Percentiles rank a stretch among this genome's conserved stretches.
Evolutionary conservation across 1,140 invertebrate species (phyloP).

Genomic region (Aleiodes sp.): DNA sequence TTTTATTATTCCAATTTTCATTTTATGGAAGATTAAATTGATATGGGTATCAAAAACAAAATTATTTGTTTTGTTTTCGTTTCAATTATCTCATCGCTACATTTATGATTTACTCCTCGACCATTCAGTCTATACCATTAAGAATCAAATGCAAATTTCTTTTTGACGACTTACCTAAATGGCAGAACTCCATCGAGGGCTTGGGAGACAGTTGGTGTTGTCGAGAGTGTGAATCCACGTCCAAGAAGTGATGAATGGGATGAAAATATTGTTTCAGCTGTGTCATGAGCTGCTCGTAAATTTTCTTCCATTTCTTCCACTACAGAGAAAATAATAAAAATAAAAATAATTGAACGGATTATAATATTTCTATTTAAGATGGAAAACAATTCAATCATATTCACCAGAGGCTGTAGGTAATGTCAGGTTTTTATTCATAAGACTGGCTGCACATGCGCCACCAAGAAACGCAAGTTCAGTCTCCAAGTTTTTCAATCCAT

Average conservation of each 20-base stretch:
- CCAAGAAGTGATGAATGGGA: conserved; percentile 80
- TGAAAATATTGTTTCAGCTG: conserved; percentile 76
- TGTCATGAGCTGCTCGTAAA: conserved; percentile 76
- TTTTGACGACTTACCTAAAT: conserved; percentile 75
- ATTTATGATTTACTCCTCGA: too few relatives aligned
- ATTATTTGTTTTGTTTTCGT: too few relatives aligned
- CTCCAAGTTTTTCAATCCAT: conserved; percentile 82
- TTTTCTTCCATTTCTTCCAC: conserved; percentile 82
- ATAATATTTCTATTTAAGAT: conserved; percentile 29
- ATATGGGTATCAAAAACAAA: too few relatives aligned
- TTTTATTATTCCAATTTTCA: too few relatives aligned
- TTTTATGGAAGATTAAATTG: too few relatives aligned
- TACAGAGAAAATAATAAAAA: conserved; percentile 40
- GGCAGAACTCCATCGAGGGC: conserved; percentile 90
- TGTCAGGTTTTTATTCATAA: conserved; percentile 86
- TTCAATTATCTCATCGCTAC: too few relatives aligned
- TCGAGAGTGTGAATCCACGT: conserved; percentile 90
- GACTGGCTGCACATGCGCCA: conserved; percentile 87
- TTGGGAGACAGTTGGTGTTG: conserved; percentile 87
- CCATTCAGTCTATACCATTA: too few relatives aligned
- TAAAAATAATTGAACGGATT: conserved; percentile 32
- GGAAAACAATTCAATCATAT: conserved; percentile 36
- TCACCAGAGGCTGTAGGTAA: conserved; percentile 75
- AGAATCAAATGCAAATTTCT: conserved; percentile 3
- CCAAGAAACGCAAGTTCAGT: conserved; percentile 91